phyloP scores from a whole-genome alignment of 92 coral and sea anemone species.

The Porites rus region DNA sequence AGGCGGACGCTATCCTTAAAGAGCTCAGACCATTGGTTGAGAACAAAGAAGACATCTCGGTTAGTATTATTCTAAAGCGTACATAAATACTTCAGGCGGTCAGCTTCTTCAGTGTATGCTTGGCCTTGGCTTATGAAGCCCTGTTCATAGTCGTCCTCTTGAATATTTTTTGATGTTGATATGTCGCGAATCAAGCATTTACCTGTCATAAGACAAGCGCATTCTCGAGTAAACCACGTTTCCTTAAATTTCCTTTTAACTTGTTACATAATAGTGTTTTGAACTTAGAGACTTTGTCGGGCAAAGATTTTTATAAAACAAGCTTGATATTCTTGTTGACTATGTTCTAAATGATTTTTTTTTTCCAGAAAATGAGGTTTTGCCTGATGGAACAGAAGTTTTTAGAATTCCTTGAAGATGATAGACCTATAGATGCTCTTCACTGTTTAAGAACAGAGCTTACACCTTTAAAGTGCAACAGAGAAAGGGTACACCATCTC shows the following conservation, averaged over 20 bases:
- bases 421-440: conserved; percentile 90
- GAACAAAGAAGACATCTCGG: conserved; percentile 94
- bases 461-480: conserved; percentile 93
- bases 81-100: no score
- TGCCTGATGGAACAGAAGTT: conserved; percentile 97
- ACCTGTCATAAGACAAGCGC: background rate
- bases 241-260: background rate
- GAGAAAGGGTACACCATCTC: conserved; percentile 90
- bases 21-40: conserved; percentile 92
- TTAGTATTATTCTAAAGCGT: conserved; percentile 44
- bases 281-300: background rate
- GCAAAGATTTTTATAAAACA: background rate
- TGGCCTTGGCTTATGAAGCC: background rate
- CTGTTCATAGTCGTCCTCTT: conserved; percentile 1
- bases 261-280: background rate
- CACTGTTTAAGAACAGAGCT: conserved; percentile 94
- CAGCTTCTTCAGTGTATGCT: conserved; percentile 14
- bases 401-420: conserved; percentile 92
- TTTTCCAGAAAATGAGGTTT: conserved; percentile 94
- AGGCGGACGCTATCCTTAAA: conserved; percentile 98
- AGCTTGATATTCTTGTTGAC: conserved; percentile 21
- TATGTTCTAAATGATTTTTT: conserved; percentile 9
- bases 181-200: conserved; percentile 27
- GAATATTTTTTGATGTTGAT: conserved; percentile 36
- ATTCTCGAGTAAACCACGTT: background rate